Evolutionary conservation across 2,113 vertebrate genomes (phyloP).

Genomic region (Fukomys damarensis): DNA sequence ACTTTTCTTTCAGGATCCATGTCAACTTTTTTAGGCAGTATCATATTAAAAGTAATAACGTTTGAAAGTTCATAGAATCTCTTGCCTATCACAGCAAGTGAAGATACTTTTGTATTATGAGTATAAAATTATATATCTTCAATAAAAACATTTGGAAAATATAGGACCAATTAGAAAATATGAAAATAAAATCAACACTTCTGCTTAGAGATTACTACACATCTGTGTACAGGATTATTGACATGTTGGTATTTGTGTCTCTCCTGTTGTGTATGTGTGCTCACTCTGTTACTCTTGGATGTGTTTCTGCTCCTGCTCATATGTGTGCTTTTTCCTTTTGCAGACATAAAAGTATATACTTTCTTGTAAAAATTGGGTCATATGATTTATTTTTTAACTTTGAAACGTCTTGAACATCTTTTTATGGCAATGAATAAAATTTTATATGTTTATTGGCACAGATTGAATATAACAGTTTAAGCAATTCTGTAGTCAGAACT

Average conservation of each 20-base stretch:
- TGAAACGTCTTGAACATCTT: background rate
- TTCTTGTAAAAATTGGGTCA: background rate
- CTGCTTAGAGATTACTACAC: background rate
- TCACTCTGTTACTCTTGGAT: background rate
- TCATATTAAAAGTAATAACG: background rate
- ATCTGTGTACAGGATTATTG: background rate
- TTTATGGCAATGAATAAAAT: background rate
- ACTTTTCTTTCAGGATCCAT: background rate
- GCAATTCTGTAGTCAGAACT: background rate
- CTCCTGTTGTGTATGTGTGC: background rate
- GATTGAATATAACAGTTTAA: background rate
- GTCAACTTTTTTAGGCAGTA: constrained; percentile 28
- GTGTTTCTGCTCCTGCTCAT: background rate
- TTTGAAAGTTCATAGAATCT: background rate
- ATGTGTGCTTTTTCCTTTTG: background rate
- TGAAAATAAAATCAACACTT: background rate
- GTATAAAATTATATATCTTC: background rate
- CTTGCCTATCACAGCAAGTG: background rate
- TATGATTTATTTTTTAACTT: constrained; percentile 22
- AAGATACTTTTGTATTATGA: constrained; percentile 4
- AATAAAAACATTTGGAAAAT: constrained; percentile 23
- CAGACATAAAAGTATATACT: background rate
- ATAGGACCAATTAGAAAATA: background rate
- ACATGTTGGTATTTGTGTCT: background rate
- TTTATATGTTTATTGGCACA: background rate